Evolutionary conservation across 2,113 vertebrate species (phyloP), one percentile per base, ranked within the genome.

Genomic region (Plecotus auritus): DNA sequence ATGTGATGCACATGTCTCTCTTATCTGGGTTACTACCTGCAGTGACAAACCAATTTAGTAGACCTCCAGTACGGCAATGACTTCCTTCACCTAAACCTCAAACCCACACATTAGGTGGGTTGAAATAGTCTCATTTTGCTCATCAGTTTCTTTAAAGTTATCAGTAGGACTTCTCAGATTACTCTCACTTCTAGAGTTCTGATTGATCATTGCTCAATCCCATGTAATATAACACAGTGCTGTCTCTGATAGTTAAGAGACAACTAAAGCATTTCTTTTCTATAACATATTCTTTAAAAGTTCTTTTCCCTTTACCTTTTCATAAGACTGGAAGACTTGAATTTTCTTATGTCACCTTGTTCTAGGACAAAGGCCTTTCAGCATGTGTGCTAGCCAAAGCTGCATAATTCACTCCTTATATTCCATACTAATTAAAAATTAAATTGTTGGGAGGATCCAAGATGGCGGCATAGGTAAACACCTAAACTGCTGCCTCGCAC

Each of bases 341-440:
- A 88, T 95, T 74, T 93, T 73, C 66, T 93, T 45, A 61, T 47
- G 22, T 85, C n/a, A 64, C 17, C 72, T 93, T 84, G 51, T 64
- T 80, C 17, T 40, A 49, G 13, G 16, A 47, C 49, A 88, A 91
- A 73, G 5, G 66, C 35, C 20, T 85, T 85, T 81, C 18, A 85
- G 28, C 35, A 59, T 56, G 14, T 70, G 9, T 56, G 37, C 26
- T 81, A 51, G 51, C 49, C 72, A 88, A 70, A 85, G 32, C 22
- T 64, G 7, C 30, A 16, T 32, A 88, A 84, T 73, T 77, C 13
- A 61, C 4, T 64, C 69, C 51, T 73, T 88, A 80, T 64, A 54
- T 91, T 95, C 23, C 16, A 32, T 81, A 81, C 76, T 88, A 30
- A 70, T 85, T 77, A 80, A 69, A 89, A 85, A 69, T 54, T 73